These are phyloP conservation scores for Colostygia pectinataria DNA, from an alignment of 2,888 invertebrate species.

Conservation along the genomic window DNA sequence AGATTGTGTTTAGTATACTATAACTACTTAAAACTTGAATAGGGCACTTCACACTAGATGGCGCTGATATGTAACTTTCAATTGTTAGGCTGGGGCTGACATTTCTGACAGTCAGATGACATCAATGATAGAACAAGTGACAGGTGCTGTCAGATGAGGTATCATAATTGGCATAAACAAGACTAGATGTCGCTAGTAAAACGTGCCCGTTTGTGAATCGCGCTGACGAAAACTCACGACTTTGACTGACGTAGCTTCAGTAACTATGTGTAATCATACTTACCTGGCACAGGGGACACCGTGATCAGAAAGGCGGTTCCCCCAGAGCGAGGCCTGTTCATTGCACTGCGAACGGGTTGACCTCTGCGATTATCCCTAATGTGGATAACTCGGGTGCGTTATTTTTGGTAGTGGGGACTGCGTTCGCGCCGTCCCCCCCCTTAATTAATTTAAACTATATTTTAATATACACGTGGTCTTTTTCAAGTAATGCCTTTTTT, in stretches of 20 bases:
- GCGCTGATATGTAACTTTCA: not conserved
- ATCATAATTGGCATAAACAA: not conserved
- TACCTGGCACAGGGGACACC: constrained; percentile 31
- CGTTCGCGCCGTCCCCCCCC: constrained; percentile 26
- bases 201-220: constrained; percentile 17
- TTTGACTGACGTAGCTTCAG: not conserved
- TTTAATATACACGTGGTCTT: too few relatives aligned
- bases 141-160: constrained; percentile 1
- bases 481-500: too few relatives aligned
- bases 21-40: too few relatives aligned
- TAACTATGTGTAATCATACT: constrained; percentile 15
- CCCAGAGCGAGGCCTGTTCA: constrained; percentile 23
- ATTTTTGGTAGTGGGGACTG: constrained; percentile 30
- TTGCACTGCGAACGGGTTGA: constrained; percentile 31
- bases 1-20: too few relatives aligned
- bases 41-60: not conserved
- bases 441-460: too few relatives aligned
- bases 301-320: constrained; percentile 29
- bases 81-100: not conserved
- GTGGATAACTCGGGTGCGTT: constrained; percentile 30
- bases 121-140: too few relatives aligned
- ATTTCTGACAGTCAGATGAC: too few relatives aligned
- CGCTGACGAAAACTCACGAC: constrained; percentile 23
- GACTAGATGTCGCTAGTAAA: constrained; percentile 15
- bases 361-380: constrained; percentile 33